Evolutionary conservation across 1,140 invertebrate species (phyloP), one percentile per base, ranked within the genome.

Genomic region (Aporrectodea caliginosa): DNA sequence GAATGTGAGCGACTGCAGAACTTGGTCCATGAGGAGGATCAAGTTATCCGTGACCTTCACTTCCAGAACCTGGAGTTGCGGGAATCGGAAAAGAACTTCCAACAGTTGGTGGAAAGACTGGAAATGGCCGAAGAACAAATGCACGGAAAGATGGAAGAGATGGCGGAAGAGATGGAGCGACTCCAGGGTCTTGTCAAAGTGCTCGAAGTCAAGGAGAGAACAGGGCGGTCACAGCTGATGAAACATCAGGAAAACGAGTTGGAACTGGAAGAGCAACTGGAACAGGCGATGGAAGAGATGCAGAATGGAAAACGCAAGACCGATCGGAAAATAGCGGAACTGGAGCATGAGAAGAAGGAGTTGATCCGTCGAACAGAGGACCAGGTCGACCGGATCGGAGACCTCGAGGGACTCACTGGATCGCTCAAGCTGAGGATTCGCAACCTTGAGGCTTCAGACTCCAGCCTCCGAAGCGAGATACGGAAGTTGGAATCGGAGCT

Each of bases 101-200:
- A 58, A 22, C 6, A 58, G 6, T 58, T 58, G 43, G 43, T 58
- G 6, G 22, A 58, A 58, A 6, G 43, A 22, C 22, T 58, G 43
- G 43, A 58, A 58, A 58, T 22, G 43, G 6, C 43, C 43, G 43
- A 58, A 22, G 43, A 58, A 12, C 43, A 58, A 22, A 58, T 58
- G 43, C 43, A 58, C 43, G 43, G 43, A 58, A 58, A 58, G 43
- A 58, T 58, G 43, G 43, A 58, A 58, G 43, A 58, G 43, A 58
- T 58, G 43, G 43, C 43, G 6, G 43, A 58, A 58, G 43, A 58
- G 43, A 58, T 58, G 43, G 43, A 58, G 43, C 6, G 22, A 6
- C 43, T 58, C 6, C 43, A 58, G 43, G 22, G 22, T 6, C 43
- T 12, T 6, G 43, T 58, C 6, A 58, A 58, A 58, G 6, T 12